Evolutionary conservation across 2,797 vertebrate species (phyloP).

Genomic region (Sebastes cheni): DNA sequence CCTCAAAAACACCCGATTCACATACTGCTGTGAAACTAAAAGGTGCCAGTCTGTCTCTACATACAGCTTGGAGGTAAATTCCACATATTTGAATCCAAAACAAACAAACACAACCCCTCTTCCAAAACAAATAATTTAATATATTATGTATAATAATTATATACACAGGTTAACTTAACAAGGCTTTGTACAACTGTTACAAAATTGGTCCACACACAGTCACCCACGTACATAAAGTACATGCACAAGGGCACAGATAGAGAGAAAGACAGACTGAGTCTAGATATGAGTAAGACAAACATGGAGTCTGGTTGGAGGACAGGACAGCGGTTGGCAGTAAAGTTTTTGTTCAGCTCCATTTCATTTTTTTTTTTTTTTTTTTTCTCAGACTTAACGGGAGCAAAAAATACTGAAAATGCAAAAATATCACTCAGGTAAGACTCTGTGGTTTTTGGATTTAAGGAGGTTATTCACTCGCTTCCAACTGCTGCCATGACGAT

Average conservation of each 20-base stretch:
- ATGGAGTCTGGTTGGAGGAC: conserved; percentile 2
- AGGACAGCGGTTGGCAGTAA: conserved; percentile 26
- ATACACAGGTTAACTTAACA: conserved; percentile 82
- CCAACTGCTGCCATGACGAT: background rate
- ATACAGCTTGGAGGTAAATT: background rate
- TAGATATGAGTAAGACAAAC: conserved; percentile 27
- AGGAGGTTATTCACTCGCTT: conserved; percentile 9
- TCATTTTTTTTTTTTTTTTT: background rate
- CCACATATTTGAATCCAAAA: background rate
- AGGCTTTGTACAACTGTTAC: conserved; percentile 83
- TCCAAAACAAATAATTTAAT: conserved; percentile 83
- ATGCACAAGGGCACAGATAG: conserved; percentile 52
- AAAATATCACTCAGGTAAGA: conserved; percentile 46
- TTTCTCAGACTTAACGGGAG: conserved; percentile 12
- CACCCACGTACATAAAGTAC: conserved; percentile 60
- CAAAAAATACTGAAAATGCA: conserved; percentile 25
- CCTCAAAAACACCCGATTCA: background rate
- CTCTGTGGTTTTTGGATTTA: conserved; percentile 27
- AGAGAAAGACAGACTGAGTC: conserved; percentile 17
- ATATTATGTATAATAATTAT: conserved; percentile 79
- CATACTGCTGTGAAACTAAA: background rate
- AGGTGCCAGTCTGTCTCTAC: too few relatives aligned
- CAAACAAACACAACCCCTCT: background rate
- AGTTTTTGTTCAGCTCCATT: conserved; percentile 21
- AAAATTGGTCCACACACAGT: conserved; percentile 77